Evolutionary conservation across 2,113 vertebrate species (phyloP), one percentile per base, ranked within the genome.

Genomic region (Setophaga petechia): DNA sequence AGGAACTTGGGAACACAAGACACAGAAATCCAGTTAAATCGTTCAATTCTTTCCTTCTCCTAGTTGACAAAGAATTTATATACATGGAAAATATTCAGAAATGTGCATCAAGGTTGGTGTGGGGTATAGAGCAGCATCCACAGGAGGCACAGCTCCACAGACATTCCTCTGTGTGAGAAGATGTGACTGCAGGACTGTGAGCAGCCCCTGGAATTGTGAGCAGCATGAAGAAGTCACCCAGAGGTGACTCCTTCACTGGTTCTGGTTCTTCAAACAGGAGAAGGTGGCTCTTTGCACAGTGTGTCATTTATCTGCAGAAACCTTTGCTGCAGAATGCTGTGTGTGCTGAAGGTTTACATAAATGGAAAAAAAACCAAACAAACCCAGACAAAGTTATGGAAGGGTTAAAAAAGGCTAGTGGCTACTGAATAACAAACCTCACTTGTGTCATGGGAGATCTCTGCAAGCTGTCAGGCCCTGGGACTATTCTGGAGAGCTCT

Each of bases 341-440:
- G 46, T 24, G 12, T 30, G 75, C n/a, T 54, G 82, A 52, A 87
- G n/a, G 37, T 68, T 90, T 91, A 43, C 54, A 73, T 39, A 81
- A 78, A 91, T 25, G 39, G 12, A 22, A 74, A 31, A 80, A 24
- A 41, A 41, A 44, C 18, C 9, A 44, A 44, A 18, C 44, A 41
- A 41, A 41, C 44, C 18, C 5, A 37, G 65, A 37, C 28, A 33
- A 72, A 87, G 37, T 57, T 3, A 0, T 44, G 46, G 57, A 78
- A 84, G 43, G 54, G 24, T 25, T 35, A 28, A 49, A 15, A 66
- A 65, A 51, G 35, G 71, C 87, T 84, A 43, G 66, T 75, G 84
- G 79, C 95, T 95, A 59, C 30, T 88, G 90, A 90, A 78, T 95
- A 94, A 71, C 51, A 93, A 93, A 67, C 43, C 77, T 92, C 76